These are phyloP conservation scores for Cherax quadricarinatus DNA, from an alignment of 1,140 invertebrate species.

Conservation along the genomic window DNA sequence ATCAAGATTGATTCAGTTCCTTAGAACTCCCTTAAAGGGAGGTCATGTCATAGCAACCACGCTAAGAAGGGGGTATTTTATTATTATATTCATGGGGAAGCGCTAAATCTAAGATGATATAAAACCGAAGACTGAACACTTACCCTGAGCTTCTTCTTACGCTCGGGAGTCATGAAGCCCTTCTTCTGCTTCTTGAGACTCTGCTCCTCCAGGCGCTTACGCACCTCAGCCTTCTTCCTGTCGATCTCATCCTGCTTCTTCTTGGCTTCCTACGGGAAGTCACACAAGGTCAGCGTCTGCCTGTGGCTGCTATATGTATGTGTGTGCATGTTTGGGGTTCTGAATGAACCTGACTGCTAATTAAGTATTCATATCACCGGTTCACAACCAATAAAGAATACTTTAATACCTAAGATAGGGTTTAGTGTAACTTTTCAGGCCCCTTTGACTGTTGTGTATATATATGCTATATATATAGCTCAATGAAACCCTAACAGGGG, in stretches of 20 bases:
- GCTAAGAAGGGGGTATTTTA: no score
- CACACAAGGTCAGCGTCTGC: constrained; percentile 31
- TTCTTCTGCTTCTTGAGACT: constrained; percentile 97
- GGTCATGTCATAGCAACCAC: no score
- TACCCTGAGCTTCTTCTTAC: constrained; percentile 97
- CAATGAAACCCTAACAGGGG: not conserved
- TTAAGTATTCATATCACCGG: no score
- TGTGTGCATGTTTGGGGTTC: not conserved
- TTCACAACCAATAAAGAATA: no score
- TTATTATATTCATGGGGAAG: no score
- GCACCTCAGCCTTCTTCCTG: constrained; percentile 95
- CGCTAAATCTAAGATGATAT: not conserved
- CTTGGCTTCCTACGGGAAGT: constrained; percentile 83
- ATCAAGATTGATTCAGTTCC: no score
- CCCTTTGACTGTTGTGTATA: not conserved
- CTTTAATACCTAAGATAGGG: no score
- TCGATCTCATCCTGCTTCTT: constrained; percentile 95
- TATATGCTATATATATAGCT: not conserved
- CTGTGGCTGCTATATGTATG: not conserved
- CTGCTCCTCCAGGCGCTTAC: constrained; percentile 96
- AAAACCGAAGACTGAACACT: constrained; percentile 11
- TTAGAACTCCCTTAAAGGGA: no score
- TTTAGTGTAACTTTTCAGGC: not conserved
- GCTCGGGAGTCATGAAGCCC: constrained; percentile 98
- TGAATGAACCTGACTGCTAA: no score